Evolutionary conservation across 2,113 vertebrate genomes (phyloP), one percentile per base, ranked within the genome.

Genomic region (Ammospiza caudacuta): DNA sequence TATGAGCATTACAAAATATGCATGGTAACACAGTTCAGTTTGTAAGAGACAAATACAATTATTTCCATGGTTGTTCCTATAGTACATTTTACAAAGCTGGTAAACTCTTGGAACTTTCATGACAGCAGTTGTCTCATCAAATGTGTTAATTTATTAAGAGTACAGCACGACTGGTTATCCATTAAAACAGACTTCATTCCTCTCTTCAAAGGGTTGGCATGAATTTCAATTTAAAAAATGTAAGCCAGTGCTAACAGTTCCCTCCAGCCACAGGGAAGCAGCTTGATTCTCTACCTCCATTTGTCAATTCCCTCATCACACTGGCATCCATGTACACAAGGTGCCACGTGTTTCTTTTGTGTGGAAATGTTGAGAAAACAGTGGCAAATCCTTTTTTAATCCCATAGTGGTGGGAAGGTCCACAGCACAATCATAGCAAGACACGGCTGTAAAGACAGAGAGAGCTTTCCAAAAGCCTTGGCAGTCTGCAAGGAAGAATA

Each of bases 1-100:
- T 37, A 79, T 49, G 64, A 93, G 69, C 24, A 33, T 94, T 87
- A 90, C 69, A 94, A 93, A 92, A 94, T 91, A 93, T 1, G n/a
- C 18, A 33, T 31, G n/a, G 43, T 62, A 72, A 92, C n/a, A 77
- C 28, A 58, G 73, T 59, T 63, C 72, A 59, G 44, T 68, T 68
- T 4, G 0, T 62, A 81, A 58, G 57, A 87, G 43, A 93, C 73
- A 86, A 85, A 89, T 63, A 73, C 24, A 52, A 21, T 87, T 92
- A 85, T 39, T 91, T 94, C 25, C 44, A 63, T 35, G 27, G 12
- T 63, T 91, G 31, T 51, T 91, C 72, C 41, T 68, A 69, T 5
- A 47, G 54, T 64, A 87, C 18, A 80, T 73, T 88, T 95, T 57
- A 92, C 2, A 16, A 76, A 72, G 64, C 61, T 73, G 46, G n/a